Evolutionary conservation across 2,888 invertebrate species (phyloP).

Genomic region (Ormia ochracea): DNA sequence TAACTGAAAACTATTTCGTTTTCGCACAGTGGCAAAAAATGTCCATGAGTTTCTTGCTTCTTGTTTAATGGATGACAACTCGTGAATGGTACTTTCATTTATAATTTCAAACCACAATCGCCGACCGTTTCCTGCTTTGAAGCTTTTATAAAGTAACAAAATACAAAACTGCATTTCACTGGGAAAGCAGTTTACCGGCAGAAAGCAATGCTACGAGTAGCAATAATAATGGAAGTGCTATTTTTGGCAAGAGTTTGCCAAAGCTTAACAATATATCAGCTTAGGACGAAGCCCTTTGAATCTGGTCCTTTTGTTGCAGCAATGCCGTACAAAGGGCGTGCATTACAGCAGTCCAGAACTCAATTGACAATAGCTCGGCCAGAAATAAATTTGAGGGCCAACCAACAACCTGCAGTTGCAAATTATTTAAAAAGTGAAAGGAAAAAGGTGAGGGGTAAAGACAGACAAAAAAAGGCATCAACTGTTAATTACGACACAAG

Average conservation of each 20-base stretch:
- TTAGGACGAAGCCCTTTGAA: background rate
- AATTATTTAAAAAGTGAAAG: slow-evolving; percentile 6
- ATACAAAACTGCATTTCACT: background rate
- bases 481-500: slow-evolving; percentile 30
- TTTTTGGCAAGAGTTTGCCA: slow-evolving; percentile 21
- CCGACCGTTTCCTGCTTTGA: slow-evolving; percentile 21
- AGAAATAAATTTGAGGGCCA: background rate
- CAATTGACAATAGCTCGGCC: background rate
- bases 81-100: background rate
- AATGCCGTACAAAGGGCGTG: background rate
- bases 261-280: slow-evolving; percentile 23
- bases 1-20: too few species aligned
- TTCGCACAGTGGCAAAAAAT: too few species aligned
- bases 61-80: background rate
- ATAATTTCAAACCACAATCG: slow-evolving; percentile 18
- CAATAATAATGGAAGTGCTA: slow-evolving; percentile 9
- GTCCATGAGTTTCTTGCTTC: too few species aligned
- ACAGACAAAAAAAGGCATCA: background rate
- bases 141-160: slow-evolving; percentile 6
- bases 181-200: background rate
- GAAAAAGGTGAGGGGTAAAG: background rate
- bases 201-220: background rate
- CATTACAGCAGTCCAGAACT: background rate
- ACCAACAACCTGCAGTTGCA: slow-evolving; percentile 30
- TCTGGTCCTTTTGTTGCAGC: too few species aligned